These are phyloP conservation scores for Toxotes chatareus DNA, from an alignment of 2,113 vertebrate species.

Conservation along the genomic window DNA sequence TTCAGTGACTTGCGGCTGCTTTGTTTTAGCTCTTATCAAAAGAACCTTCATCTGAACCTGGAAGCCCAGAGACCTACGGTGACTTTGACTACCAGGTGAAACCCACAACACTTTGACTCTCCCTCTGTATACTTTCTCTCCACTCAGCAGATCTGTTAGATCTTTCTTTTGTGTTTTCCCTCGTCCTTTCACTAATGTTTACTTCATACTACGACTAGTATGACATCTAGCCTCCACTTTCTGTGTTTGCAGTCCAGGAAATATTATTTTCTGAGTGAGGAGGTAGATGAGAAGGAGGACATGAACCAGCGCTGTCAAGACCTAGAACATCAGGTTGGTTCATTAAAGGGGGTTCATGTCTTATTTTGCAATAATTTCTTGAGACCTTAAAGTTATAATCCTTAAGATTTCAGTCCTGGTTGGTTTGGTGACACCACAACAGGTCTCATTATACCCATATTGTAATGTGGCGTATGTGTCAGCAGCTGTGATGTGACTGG, in stretches of 20 bases:
- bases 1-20: not conserved
- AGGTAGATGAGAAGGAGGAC: constrained; percentile 85
- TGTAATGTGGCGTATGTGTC: too few species aligned
- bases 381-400: not conserved
- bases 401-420: not conserved
- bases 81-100: constrained; percentile 92
- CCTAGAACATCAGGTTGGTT: constrained; percentile 89
- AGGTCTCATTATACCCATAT: not conserved
- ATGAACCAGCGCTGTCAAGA: constrained; percentile 86
- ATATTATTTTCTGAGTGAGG: constrained; percentile 93
- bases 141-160: constrained; percentile 6
- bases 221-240: constrained; percentile 26
- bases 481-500: too few species aligned
- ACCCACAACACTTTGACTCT: not conserved
- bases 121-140: not conserved
- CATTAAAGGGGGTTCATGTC: not conserved
- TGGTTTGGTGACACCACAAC: not conserved
- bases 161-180: constrained; percentile 14
- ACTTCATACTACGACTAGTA: not conserved
- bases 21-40: constrained; percentile 87
- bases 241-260: constrained; percentile 87
- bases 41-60: constrained; percentile 83
- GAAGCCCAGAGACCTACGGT: constrained; percentile 86
- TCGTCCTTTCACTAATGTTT: constrained; percentile 6
- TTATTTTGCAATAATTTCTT: not conserved